phyloP scores from a whole-genome alignment of 2,113 vertebrate genomes.

The Clarias macrocephalus region DNA sequence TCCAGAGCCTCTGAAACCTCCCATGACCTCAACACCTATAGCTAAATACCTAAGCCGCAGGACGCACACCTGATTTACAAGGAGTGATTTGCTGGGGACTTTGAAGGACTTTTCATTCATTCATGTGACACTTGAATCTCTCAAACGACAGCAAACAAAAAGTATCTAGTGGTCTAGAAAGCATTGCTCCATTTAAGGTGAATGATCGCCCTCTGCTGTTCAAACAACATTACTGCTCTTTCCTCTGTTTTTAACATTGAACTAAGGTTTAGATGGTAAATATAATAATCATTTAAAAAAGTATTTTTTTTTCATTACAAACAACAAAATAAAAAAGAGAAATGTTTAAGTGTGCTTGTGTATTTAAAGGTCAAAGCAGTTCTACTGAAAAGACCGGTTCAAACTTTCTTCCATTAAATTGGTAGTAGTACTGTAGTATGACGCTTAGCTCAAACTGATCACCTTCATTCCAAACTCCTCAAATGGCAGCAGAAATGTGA shows the following conservation, averaged over 20 bases:
- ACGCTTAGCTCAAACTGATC: no score
- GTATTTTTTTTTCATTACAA: no score
- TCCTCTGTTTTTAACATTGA: background rate
- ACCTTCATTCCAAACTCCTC: no score
- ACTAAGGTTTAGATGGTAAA: background rate
- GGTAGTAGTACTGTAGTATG: no score
- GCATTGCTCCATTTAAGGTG: background rate
- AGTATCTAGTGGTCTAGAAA: background rate
- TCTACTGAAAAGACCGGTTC: no score
- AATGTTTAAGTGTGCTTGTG: background rate
- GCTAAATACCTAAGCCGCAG: background rate
- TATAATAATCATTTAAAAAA: no score
- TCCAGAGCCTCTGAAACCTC: background rate
- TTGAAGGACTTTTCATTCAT: background rate
- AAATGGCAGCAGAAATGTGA: no score
- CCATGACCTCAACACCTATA: background rate
- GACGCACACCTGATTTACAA: background rate
- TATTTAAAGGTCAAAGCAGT: no score
- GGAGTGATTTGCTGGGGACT: background rate
- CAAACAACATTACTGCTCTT: background rate
- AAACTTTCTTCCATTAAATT: no score
- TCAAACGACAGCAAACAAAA: background rate
- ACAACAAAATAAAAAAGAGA: background rate
- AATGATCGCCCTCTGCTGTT: slow-evolving; percentile 56
- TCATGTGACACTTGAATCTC: background rate